These are phyloP conservation scores for Neosalanx taihuensis DNA, from an alignment of 2,797 vertebrate genomes.

Conservation along the genomic window DNA sequence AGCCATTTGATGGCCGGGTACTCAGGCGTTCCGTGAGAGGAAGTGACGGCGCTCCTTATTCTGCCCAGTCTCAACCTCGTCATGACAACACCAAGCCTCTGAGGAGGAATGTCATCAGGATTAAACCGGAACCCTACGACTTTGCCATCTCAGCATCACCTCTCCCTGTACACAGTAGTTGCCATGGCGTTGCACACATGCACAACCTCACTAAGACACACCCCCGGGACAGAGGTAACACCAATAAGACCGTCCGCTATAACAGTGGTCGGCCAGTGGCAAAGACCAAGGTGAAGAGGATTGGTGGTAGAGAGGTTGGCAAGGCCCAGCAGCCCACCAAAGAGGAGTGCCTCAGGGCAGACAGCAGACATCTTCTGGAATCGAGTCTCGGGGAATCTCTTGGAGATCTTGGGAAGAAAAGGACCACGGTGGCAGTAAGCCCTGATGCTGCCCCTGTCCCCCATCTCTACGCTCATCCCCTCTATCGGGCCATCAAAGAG, in stretches of 20 bases:
- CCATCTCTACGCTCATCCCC: conserved; percentile 64
- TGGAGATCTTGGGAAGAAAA: conserved; percentile 28
- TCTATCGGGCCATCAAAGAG: conserved; percentile 78
- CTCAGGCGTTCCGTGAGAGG: conserved; percentile 61
- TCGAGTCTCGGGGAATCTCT: not conserved
- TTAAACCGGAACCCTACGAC: conserved; percentile 71
- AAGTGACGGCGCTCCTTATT: conserved; percentile 7
- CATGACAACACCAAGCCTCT: conserved; percentile 29
- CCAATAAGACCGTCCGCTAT: conserved; percentile 50
- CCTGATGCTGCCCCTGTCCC: conserved; percentile 25
- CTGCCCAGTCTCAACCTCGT: conserved; percentile 32
- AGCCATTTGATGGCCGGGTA: conserved; percentile 46
- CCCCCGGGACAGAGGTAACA: conserved; percentile 21
- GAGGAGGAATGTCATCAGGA: conserved; percentile 48
- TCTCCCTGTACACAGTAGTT: conserved; percentile 24
- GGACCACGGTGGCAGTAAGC: conserved; percentile 17
- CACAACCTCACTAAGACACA: conserved; percentile 24
- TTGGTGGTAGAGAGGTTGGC: conserved; percentile 27
- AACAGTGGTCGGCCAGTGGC: conserved; percentile 56
- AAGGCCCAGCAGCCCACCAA: conserved; percentile 32
- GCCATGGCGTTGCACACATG: conserved; percentile 1
- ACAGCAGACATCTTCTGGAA: conserved; percentile 18
- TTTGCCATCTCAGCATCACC: conserved; percentile 58
- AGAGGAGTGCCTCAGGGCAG: conserved; percentile 45
- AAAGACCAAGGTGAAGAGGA: conserved; percentile 48